Percentiles rank a stretch among this genome's conserved stretches.
Evolutionary conservation across 2,113 vertebrate genomes (phyloP).

Genomic region (Eubucco bourcierii): DNA sequence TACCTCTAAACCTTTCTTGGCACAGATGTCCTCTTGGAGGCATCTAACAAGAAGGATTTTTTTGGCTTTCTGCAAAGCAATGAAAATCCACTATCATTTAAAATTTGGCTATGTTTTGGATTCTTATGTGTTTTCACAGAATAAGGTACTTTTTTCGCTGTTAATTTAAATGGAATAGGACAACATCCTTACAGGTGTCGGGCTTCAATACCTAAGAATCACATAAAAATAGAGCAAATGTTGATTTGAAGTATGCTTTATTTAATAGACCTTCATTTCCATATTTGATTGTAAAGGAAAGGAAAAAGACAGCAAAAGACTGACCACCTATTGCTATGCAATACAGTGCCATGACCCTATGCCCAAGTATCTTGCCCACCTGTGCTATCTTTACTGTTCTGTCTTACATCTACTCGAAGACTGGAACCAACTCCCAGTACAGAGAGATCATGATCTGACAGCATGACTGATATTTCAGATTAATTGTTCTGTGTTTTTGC

Average conservation of each 20-base stretch:
- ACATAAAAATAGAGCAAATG: background rate
- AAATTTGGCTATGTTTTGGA: background rate
- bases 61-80: background rate
- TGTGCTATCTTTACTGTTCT: background rate
- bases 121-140: background rate
- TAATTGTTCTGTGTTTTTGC: background rate
- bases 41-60: rapidly evolving
- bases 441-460: background rate
- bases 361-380: background rate
- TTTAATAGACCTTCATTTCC: background rate
- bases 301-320: background rate
- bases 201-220: background rate
- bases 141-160: background rate
- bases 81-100: background rate
- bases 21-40: background rate
- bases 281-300: background rate
- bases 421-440: background rate
- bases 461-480: background rate
- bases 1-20: background rate
- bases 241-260: background rate
- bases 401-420: background rate
- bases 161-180: background rate
- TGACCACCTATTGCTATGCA: background rate
- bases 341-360: background rate
- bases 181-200: background rate